A percentile compares a stretch with the other conserved stretches of the same genome.
phyloP scores from a whole-genome alignment of 2,888 invertebrate species.

The Amiota minor region DNA sequence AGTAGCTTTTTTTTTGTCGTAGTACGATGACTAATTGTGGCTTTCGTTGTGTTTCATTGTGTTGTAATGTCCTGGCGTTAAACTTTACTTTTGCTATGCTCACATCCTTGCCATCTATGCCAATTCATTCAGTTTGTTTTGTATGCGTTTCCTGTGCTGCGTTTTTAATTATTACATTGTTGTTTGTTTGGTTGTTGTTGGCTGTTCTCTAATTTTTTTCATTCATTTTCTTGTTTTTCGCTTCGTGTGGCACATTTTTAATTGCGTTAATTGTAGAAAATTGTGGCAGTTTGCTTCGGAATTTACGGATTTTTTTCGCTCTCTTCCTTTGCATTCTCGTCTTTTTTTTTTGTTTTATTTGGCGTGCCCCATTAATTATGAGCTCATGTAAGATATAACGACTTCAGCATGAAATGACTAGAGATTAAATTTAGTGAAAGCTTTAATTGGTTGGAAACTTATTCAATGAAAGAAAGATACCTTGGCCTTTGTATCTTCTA shows the following conservation, averaged over 20 bases:
- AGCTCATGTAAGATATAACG: too few relatives aligned
- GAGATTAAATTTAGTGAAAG: too few relatives aligned
- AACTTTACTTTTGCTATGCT: not conserved
- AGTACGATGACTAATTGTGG: not conserved
- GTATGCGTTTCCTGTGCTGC: slow-evolving; percentile 19
- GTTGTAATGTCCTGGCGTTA: not conserved
- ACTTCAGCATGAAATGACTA: too few relatives aligned
- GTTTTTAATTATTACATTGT: slow-evolving; percentile 26
- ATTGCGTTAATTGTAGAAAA: slow-evolving; percentile 32
- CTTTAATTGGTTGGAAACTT: too few relatives aligned
- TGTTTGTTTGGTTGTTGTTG: not conserved
- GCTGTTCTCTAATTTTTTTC: slow-evolving; percentile 6
- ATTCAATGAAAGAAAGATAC: too few relatives aligned
- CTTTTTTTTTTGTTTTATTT: too few relatives aligned
- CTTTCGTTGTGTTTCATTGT: not conserved
- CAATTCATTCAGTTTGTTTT: not conserved
- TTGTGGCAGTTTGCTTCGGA: slow-evolving; percentile 13
- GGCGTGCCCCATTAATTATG: too few relatives aligned
- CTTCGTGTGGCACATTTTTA: slow-evolving; percentile 27
- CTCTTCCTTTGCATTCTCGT: too few relatives aligned
- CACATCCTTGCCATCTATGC: not conserved
- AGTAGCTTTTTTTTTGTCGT: not conserved
- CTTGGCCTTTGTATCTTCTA: too few relatives aligned
- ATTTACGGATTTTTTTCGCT: too few relatives aligned
- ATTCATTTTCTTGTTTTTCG: not conserved